These are phyloP conservation scores for Halcyon chelicuti DNA, from an alignment of 2,797 vertebrate species.

Conservation along the genomic window DNA sequence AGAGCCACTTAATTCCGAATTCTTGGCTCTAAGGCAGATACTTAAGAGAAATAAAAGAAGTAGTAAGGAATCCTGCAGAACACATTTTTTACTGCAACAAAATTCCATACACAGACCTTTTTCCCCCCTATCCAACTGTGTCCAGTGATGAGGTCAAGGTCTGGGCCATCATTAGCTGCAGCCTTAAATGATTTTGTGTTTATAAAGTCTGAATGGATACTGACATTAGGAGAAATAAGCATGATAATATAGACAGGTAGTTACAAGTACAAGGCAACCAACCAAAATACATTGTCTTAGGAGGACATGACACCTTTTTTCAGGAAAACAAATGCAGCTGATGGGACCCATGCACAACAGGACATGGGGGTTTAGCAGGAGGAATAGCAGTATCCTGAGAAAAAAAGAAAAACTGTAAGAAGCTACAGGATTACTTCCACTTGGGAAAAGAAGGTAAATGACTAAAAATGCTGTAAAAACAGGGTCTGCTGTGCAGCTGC, in stretches of 20 bases:
- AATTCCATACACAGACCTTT: not conserved
- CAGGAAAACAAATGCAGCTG: not conserved
- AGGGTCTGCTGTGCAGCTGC: not conserved
- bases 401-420: not conserved
- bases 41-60: not conserved
- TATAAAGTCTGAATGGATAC: not conserved
- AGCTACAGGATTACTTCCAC: not conserved
- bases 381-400: not conserved
- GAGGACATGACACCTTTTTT: not conserved
- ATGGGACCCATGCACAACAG: not conserved
- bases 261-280: not conserved
- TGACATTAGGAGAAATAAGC: not conserved
- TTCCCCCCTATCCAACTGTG: not conserved
- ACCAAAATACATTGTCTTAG: not conserved
- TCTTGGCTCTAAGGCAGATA: not conserved
- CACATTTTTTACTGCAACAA: not conserved
- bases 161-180: not conserved
- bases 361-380: not conserved
- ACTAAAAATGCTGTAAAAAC: not conserved
- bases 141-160: not conserved
- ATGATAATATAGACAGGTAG: not conserved
- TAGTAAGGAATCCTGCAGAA: not conserved
- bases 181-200: not conserved
- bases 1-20: not conserved
- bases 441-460: not conserved